These are phyloP conservation scores for Marmota flaviventris DNA, from an alignment of 2,113 vertebrate genomes.

Conservation along the genomic window DNA sequence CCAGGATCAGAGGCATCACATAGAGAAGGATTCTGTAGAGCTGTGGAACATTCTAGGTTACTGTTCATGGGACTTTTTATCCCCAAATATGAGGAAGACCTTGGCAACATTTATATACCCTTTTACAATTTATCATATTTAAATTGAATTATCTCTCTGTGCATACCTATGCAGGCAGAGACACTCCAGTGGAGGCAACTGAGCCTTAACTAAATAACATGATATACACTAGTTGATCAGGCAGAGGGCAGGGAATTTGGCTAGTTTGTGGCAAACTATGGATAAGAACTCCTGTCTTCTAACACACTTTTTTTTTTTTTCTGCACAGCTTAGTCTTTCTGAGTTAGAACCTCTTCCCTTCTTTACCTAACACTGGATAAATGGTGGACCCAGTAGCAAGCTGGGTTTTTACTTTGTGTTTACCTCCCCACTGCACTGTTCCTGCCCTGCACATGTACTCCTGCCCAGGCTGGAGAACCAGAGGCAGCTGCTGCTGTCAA, in stretches of 20 bases:
- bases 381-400: neutral
- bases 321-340: neutral
- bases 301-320: neutral
- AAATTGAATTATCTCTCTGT: neutral
- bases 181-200: neutral
- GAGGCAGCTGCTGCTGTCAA: neutral
- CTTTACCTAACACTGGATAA: too few relatives aligned
- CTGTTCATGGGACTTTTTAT: neutral
- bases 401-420: too few relatives aligned
- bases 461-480: neutral
- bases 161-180: neutral
- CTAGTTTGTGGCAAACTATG: neutral
- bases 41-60: neutral
- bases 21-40: neutral
- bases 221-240: neutral
- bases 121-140: neutral
- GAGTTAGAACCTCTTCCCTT: neutral
- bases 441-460: too few relatives aligned
- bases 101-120: neutral
- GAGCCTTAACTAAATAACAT: neutral
- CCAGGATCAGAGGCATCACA: too few relatives aligned
- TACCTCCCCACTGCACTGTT: fast-evolving
- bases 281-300: neutral
- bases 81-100: neutral
- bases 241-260: neutral